Evolutionary conservation across 1,140 invertebrate species (phyloP), one percentile per base, ranked within the genome.

Genomic region (Schlechtendalia chinensis): DNA sequence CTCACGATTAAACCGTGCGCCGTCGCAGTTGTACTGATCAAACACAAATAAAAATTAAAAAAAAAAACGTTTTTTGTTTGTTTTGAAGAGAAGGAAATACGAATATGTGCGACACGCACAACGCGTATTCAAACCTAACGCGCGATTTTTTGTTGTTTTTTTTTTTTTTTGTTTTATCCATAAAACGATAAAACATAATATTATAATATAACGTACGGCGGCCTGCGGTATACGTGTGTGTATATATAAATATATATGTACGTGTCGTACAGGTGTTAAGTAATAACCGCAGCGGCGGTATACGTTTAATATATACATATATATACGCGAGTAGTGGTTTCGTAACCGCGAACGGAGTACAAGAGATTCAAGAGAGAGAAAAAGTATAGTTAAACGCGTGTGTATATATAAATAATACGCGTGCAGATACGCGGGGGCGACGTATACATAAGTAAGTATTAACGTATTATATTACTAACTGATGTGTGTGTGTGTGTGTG

Each of bases 391-490:
- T 50, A 50, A 69, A 17, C 67, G 39, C 45, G 17, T n/a, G 17
- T 11, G 11, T 14, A 50, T 10, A 39, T 39, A 39, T 39, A 39
- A 4, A 39, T 39, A 39, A 39, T 39, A 39, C 32, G 32, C 8
- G 16, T 50, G 45, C 12, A 69, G 67, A 69, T 39, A 22, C 39
- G 45, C 67, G 67, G 67, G 67, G 67, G 22, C 67, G 67, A 69
- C 67, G 50, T 19, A 22, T 69, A 50, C 11, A 27, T 10, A 45
- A 0, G 16, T 58, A 22, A 11, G 14, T 47, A 69, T 69, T 39
- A 39, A 65, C 4, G 16, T 47, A 24, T 50, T 69, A 69, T 11
- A 29, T 39, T 29, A 63, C 17, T 61, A 63, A 32, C 10, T 50
- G n/a, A 50, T 50, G 12, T 50, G 12, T 14, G 11, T 50, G 12